These are phyloP conservation scores for Drosophila paulistorum DNA, from an alignment of 1,140 invertebrate genomes.

Conservation along the genomic window DNA sequence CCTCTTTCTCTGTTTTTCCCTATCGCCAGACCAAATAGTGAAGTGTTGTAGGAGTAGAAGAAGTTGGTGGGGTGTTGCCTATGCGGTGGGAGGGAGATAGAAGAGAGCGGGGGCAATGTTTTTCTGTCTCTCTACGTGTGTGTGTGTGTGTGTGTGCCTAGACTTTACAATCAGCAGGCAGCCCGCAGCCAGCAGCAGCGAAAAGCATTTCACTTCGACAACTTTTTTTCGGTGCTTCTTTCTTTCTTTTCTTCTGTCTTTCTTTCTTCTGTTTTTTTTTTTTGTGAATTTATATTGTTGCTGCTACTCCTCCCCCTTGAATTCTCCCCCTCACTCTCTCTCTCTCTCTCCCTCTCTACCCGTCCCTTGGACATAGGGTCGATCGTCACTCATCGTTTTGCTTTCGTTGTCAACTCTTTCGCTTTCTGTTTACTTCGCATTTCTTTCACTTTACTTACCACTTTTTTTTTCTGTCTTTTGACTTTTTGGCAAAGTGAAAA, in stretches of 20 bases:
- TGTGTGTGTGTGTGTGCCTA: slow-evolving; percentile 48
- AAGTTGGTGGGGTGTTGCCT: slow-evolving; percentile 11
- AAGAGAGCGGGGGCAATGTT: slow-evolving; percentile 38
- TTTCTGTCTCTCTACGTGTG: slow-evolving; percentile 29
- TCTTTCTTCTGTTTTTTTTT: slow-evolving; percentile 20
- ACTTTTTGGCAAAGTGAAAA: slow-evolving; percentile 64
- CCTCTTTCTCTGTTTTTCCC: no score
- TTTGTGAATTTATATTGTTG: slow-evolving; percentile 49
- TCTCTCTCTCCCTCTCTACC: background rate
- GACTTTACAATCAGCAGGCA: slow-evolving; percentile 70
- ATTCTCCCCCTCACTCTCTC: background rate
- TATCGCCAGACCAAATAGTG: slow-evolving; percentile 2
- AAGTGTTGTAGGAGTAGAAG: background rate
- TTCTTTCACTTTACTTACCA: slow-evolving; percentile 79
- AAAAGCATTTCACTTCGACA: slow-evolving; percentile 66
- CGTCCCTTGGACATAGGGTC: background rate
- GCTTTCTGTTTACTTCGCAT: slow-evolving; percentile 76
- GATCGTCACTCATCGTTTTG: slow-evolving; percentile 22
- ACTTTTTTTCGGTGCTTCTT: slow-evolving; percentile 50
- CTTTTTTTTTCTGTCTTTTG: slow-evolving; percentile 53
- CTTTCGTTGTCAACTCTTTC: slow-evolving; percentile 70
- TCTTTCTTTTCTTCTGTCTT: slow-evolving; percentile 40
- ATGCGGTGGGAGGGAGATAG: background rate
- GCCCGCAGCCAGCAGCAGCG: slow-evolving; percentile 21
- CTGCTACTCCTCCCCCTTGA: slow-evolving; percentile 27